These are phyloP conservation scores for Enteromius anoplus DNA, from an alignment of 2,797 vertebrate genomes.

Conservation along the genomic window DNA sequence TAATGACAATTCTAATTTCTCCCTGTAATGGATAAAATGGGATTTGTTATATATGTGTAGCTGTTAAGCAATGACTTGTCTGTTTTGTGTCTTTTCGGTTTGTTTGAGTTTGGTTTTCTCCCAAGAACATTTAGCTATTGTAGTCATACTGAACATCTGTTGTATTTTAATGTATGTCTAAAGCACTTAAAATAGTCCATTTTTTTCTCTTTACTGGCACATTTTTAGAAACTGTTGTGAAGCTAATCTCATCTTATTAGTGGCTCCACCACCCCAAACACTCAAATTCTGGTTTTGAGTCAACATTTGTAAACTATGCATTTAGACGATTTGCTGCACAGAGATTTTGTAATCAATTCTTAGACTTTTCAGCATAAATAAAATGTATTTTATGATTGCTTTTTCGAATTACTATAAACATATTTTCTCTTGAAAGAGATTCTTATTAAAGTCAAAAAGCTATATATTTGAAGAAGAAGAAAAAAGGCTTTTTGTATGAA, in stretches of 20 bases:
- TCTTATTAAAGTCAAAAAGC: background rate
- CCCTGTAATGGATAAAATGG: slow-evolving; percentile 16
- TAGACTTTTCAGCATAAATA: slow-evolving; percentile 24
- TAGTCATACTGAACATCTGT: slow-evolving; percentile 60
- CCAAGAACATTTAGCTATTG: slow-evolving; percentile 54
- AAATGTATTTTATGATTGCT: slow-evolving; percentile 41
- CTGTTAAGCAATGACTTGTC: slow-evolving; percentile 21
- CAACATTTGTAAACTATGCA: slow-evolving; percentile 67
- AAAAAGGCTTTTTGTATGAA: background rate
- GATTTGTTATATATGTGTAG: slow-evolving; percentile 13
- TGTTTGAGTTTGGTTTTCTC: slow-evolving; percentile 58
- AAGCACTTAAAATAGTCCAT: slow-evolving; percentile 53
- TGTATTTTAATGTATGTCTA: slow-evolving; percentile 55
- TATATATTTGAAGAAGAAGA: background rate
- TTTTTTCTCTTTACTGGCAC: slow-evolving; percentile 21
- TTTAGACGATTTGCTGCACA: slow-evolving; percentile 71
- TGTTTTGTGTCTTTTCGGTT: slow-evolving; percentile 67
- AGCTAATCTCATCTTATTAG: slow-evolving; percentile 25
- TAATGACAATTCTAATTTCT: background rate
- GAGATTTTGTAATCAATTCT: slow-evolving; percentile 62
- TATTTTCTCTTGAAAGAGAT: background rate
- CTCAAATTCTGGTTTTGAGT: slow-evolving; percentile 46
- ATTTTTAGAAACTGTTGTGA: slow-evolving; percentile 19
- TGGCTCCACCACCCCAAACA: slow-evolving; percentile 9
- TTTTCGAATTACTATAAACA: background rate